Conservation (phyloP, 2,888 invertebrate genomes). For the Coenonympha glycerion region DNA sequence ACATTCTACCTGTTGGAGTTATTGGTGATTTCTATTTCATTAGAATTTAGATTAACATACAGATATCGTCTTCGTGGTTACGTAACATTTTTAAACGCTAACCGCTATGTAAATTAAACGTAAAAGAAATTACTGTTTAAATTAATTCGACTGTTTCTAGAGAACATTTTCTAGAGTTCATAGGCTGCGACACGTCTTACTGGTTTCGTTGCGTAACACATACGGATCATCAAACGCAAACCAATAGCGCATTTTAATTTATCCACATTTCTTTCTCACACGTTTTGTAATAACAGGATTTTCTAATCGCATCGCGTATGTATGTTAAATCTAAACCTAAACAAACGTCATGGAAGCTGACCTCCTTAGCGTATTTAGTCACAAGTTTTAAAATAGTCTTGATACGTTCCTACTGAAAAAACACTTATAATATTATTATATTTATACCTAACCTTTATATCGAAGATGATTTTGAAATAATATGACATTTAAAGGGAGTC, state of each 20-base stretch:
- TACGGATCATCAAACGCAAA: constrained; percentile 26
- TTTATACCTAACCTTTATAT: too few species aligned
- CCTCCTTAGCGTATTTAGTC: not conserved
- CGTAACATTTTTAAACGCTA: not conserved
- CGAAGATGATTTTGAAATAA: too few species aligned
- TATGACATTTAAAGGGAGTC: too few species aligned
- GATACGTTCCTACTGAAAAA: too few species aligned
- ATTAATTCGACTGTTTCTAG: constrained; percentile 20
- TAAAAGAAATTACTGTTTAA: constrained; percentile 10
- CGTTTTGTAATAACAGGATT: constrained; percentile 25
- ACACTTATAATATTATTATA: too few species aligned
- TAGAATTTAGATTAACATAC: too few species aligned
- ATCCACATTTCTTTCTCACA: constrained; percentile 20
- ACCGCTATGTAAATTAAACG: constrained; percentile 12
- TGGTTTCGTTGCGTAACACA: constrained; percentile 32
- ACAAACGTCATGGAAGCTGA: not conserved
- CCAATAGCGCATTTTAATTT: constrained; percentile 23
- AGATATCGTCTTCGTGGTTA: constrained; percentile 5
- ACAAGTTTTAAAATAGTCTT: not conserved
- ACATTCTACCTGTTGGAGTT: too few species aligned
- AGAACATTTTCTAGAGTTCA: constrained; percentile 20
- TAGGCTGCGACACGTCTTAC: constrained; percentile 25
- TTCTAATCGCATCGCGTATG: constrained; percentile 14
- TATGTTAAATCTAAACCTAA: constrained; percentile 11
- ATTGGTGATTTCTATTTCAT: too few species aligned